Evolutionary conservation across 2,888 invertebrate genomes (phyloP).

Genomic region (Norana najaformis): DNA sequence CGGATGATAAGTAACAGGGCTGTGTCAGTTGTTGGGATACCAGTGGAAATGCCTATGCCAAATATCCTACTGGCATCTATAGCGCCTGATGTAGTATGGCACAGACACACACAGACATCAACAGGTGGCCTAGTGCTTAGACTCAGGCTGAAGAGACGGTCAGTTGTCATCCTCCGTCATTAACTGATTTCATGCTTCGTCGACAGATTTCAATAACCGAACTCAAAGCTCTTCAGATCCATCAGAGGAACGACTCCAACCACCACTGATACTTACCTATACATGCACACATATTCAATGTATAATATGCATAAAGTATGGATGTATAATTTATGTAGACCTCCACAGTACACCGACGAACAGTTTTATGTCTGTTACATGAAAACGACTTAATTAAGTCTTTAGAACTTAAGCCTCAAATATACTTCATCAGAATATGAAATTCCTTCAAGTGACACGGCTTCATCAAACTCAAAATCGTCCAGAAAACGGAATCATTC

Average conservation of each 20-base stretch:
- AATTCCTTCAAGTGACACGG: not conserved
- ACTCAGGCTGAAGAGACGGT: too few relatives aligned
- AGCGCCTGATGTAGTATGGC: too few relatives aligned
- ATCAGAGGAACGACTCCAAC: not conserved
- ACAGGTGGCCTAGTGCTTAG: too few relatives aligned
- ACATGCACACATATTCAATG: not conserved
- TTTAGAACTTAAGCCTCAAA: too few relatives aligned
- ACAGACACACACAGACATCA: too few relatives aligned
- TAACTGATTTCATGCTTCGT: not conserved
- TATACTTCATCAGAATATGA: not conserved
- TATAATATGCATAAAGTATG: not conserved
- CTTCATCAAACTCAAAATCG: not conserved
- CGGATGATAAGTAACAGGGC: too few relatives aligned
- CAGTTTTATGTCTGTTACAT: not conserved
- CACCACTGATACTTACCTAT: not conserved
- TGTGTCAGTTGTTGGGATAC: too few relatives aligned
- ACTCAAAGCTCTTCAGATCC: not conserved
- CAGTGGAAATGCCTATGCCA: too few relatives aligned
- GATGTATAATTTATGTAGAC: slow-evolving; percentile 1
- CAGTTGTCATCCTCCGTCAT: not conserved
- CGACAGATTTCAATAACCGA: not conserved
- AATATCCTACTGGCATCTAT: too few relatives aligned
- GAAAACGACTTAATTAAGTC: not conserved
- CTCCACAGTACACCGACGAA: slow-evolving; percentile 1
- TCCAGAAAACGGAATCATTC: not conserved